Conservation (phyloP, 1,140 invertebrate genomes). For the Reticulitermes speratus region DNA sequence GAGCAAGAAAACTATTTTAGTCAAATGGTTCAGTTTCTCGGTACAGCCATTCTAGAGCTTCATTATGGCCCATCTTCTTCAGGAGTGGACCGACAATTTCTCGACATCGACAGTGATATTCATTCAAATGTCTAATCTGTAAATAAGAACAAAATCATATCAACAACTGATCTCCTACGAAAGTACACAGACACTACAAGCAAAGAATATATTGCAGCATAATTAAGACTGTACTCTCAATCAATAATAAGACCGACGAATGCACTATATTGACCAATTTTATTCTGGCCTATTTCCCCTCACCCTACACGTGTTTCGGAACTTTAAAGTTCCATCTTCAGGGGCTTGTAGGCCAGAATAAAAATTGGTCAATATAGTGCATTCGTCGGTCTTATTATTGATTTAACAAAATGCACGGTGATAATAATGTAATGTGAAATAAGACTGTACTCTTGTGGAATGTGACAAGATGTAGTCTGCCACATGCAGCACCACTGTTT, state of each 20-base stretch:
- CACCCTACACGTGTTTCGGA: too few relatives aligned
- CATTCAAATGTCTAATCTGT: constrained; percentile 71
- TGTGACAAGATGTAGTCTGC: background rate
- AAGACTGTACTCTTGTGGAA: background rate
- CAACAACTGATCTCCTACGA: background rate
- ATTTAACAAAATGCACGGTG: too few relatives aligned
- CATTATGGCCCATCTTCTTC: constrained; percentile 56
- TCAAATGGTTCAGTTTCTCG: constrained; percentile 63
- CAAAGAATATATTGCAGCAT: background rate
- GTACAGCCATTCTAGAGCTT: constrained; percentile 72
- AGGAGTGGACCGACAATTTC: constrained; percentile 70
- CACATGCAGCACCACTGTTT: background rate
- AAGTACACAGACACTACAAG: background rate
- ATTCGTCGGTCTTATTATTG: too few relatives aligned
- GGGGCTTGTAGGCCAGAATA: too few relatives aligned
- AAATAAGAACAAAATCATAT: constrained; percentile 34
- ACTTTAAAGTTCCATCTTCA: too few relatives aligned
- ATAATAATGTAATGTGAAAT: too few relatives aligned
- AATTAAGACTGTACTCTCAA: too few relatives aligned
- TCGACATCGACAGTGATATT: constrained; percentile 72
- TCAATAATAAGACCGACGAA: too few relatives aligned
- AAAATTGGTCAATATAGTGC: too few relatives aligned
- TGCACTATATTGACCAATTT: too few relatives aligned
- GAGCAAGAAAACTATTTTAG: background rate
- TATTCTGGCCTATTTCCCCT: too few relatives aligned